Base-by-base conservation (phyloP, 2,113 vertebrate species). In the Dromas ardeola region DNA sequence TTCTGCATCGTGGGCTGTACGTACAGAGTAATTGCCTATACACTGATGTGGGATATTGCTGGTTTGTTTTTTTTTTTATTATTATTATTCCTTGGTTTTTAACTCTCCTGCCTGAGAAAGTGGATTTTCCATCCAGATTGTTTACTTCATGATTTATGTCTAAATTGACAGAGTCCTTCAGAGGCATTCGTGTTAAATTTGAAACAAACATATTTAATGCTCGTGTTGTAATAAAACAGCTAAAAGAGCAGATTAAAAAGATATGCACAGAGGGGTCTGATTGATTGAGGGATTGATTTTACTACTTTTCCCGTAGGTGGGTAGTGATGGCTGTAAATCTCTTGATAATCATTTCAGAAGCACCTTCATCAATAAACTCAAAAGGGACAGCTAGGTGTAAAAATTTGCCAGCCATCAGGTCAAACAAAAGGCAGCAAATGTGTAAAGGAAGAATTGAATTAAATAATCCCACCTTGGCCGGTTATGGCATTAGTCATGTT, bases 321-420 rank as follows among this genome's bases (percentile, higher is more conserved):
- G 96, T 91, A 93, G 90, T 96, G 96, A 95, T 94, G 85, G 90
- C 91, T 96, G 96, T 97, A 96, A 97, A 98, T 97, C 95, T 95
- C 90, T 78, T 91, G 91, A 94, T 97, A 97, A 97, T 95, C 94
- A 95, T 96, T 97, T 97, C 96, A 92, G 95, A 92, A 95, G 80
- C 93, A 96, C 94, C 94, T 97, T 97, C 97, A 97, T 97, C 96
- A 96, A 97, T 95, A 97, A 97, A 96, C 84, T 95, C 86, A 74
- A 95, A 97, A 95, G 88, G 96, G 94, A 89, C 88, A 95, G 79
- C 80, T 84, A 96, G 81, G 93, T 96, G 80, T 97, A 92, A 96
- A 95, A 96, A 96, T 90, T 92, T 88, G 87, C 91, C 83, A 73
- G 88, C 88, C 80, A 94, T 93, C 97, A 84, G 96, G 93, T 96